Base-by-base conservation (phyloP, 2,113 vertebrate species). In the Triplophysa dalaica region DNA sequence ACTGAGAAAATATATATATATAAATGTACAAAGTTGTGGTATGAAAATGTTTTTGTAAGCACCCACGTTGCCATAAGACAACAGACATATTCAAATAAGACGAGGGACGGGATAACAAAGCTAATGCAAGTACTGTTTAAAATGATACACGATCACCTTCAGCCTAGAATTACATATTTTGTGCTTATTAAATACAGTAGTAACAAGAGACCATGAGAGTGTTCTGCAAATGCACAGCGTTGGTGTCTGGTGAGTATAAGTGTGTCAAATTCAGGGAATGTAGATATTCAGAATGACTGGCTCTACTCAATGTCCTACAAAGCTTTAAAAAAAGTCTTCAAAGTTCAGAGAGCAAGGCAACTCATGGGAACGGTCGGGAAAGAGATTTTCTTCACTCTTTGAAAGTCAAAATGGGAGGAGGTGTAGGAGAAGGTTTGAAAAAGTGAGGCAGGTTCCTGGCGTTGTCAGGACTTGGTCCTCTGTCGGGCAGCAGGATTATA, bases 401-500 rank as follows among this genome's bases (percentile, higher is more conserved):
- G 75, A 96, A 98, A 0, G 93, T 93, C 69, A 95, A 93, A 12
- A 95, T 95, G 0, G 96, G 83, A 60, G 83, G 83, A 61, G 83
- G 83, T 24, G 83, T 85, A 16, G 93, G 1, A 95, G 97, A 16
- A 95, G 95, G 66, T 98, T 99, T 90, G 98, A 99, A 94, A 99
- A 99, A 93, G 98, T 94, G 83, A 8, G 83, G 83, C 77, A 85
- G 83, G 80, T 98, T 98, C 58, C 96, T 94, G 45, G 96, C 94
- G 75, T 95, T 97, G 80, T 99, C 96, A 0, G 97, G 96, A 83
- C 97, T 98, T 90, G 93, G 94, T 77, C 95, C 93, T 89, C 98
- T 91, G 86, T 99, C 98, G 0, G 98, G 96, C 73, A 99, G 96
- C 87, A 99, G 86, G 85, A 98, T 97, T 85, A 96, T 93, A 77